Evolutionary conservation across 2,888 invertebrate species (phyloP).

Genomic region (Orthosia incerta): DNA sequence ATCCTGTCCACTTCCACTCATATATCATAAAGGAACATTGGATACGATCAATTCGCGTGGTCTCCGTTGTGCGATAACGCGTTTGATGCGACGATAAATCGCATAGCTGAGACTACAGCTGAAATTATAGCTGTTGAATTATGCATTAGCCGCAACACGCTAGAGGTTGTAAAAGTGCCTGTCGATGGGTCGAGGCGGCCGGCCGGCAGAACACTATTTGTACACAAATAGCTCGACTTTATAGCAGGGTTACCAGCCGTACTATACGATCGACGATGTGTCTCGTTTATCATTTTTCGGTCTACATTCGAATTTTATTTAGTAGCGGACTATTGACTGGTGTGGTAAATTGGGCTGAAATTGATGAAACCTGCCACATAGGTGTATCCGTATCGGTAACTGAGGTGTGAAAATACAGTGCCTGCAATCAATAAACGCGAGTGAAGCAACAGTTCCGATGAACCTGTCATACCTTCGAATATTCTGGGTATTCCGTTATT

Average conservation of each 20-base stretch:
- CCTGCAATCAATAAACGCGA: background rate
- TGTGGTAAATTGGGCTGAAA: slow-evolving; percentile 22
- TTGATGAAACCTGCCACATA: slow-evolving; percentile 16
- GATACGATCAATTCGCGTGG: slow-evolving; percentile 70
- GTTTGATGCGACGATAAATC: slow-evolving; percentile 84
- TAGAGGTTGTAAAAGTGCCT: slow-evolving; percentile 83
- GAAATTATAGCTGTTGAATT: slow-evolving; percentile 88
- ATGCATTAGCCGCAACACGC: slow-evolving; percentile 84
- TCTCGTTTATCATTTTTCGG: slow-evolving; percentile 43
- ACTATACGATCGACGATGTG: slow-evolving; percentile 18
- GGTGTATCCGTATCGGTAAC: background rate
- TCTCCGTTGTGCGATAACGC: slow-evolving; percentile 70
- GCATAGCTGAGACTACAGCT: slow-evolving; percentile 82
- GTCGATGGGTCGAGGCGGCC: slow-evolving; percentile 65
- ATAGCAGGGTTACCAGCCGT: slow-evolving; percentile 51
- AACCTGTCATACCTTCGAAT: background rate
- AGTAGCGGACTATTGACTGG: slow-evolving; percentile 12
- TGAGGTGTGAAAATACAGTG: background rate
- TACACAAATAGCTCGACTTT: slow-evolving; percentile 63
- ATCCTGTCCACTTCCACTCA: slow-evolving; percentile 50
- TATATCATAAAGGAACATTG: slow-evolving; percentile 60
- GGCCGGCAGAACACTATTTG: slow-evolving; percentile 65
- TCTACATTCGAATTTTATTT: slow-evolving; percentile 48
- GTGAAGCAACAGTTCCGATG: background rate
- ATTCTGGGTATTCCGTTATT: slow-evolving; percentile 31